phyloP scores from a whole-genome alignment of 2,113 vertebrate genomes.

The Ploceus nigricollis region DNA sequence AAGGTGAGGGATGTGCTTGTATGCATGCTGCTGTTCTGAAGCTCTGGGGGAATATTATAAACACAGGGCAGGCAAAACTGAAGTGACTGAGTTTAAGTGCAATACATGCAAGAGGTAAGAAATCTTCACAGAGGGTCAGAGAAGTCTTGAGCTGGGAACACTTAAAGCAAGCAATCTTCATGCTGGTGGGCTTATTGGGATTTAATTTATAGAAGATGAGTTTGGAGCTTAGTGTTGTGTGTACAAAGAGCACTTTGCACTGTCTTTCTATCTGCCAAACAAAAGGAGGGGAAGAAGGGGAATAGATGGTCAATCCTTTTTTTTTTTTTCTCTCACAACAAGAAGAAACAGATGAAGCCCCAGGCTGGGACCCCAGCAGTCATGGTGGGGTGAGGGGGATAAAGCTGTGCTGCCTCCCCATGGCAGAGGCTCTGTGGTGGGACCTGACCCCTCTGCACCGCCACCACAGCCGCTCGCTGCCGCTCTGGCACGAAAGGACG shows the following conservation, averaged over 20 bases:
- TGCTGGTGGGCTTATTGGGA: neutral
- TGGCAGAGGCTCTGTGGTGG: accelerated
- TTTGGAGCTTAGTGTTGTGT: accelerated
- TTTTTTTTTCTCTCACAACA: neutral
- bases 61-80: neutral
- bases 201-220: neutral
- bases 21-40: neutral
- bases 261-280: accelerated
- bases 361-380: neutral
- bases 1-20: neutral
- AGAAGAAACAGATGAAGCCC: neutral
- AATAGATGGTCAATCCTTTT: neutral
- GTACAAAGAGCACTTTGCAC: neutral
- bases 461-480: accelerated
- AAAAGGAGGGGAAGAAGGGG: neutral
- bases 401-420: neutral
- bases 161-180: neutral
- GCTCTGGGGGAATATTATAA: neutral
- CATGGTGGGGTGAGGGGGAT: accelerated
- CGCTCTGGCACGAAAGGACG: neutral
- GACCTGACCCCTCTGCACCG: accelerated
- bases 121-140: neutral
- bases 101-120: neutral
- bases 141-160: neutral
- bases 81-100: neutral